Percentiles rank a stretch among this genome's conserved stretches.
Conservation (phyloP, 2,888 invertebrate species). For the Gnatocerus cornutus region DNA sequence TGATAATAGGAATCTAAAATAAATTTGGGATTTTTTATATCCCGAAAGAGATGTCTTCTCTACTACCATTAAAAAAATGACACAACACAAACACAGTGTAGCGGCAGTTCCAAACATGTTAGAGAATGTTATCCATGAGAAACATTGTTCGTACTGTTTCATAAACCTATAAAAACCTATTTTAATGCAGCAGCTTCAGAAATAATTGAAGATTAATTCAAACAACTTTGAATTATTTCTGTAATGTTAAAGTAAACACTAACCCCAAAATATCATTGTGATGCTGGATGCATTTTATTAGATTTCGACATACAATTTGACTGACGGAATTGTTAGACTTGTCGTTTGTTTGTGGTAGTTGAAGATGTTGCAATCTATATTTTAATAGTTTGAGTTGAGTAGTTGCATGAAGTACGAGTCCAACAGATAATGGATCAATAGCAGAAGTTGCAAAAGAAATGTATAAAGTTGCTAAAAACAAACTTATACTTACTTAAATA, state of each 20-base stretch:
- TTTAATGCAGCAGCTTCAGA: too few relatives aligned
- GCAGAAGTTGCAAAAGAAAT: not conserved
- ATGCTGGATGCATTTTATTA: not conserved
- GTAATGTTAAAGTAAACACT: too few relatives aligned
- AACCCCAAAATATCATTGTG: not conserved
- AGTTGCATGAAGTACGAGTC: constrained; percentile 6
- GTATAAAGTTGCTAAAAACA: constrained; percentile 5
- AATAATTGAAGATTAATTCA: too few relatives aligned
- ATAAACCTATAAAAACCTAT: not conserved
- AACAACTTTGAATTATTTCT: too few relatives aligned
- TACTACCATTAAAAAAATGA: too few relatives aligned
- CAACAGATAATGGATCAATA: constrained; percentile 11
- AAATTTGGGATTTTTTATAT: too few relatives aligned
- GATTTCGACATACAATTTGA: not conserved
- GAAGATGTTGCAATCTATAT: not conserved
- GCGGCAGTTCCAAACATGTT: not conserved
- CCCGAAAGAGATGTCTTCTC: too few relatives aligned
- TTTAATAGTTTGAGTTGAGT: not conserved
- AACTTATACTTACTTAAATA: too few relatives aligned
- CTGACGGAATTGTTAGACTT: not conserved
- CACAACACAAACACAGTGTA: not conserved
- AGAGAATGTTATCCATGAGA: not conserved
- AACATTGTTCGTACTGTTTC: not conserved
- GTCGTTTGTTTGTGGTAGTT: too few relatives aligned
- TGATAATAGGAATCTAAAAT: not conserved